Conservation (phyloP, 1,140 invertebrate genomes). For the Pseudachorutes palmiensis region DNA sequence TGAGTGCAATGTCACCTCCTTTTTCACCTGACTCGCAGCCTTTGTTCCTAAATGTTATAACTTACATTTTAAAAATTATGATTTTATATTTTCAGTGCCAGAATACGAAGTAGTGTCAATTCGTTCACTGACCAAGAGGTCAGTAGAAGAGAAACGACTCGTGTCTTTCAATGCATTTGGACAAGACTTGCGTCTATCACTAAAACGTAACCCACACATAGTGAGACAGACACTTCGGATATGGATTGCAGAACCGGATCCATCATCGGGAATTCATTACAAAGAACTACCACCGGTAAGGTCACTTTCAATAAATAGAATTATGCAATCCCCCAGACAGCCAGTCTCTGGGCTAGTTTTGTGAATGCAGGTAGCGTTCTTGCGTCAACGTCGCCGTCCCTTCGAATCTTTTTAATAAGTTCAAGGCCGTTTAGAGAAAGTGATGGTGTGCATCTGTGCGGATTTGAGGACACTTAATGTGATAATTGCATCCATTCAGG, state of each 20-base stretch:
- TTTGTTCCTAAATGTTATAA: no score
- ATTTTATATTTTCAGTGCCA: conserved; percentile 47
- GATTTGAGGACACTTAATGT: no score
- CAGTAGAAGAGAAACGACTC: conserved; percentile 51
- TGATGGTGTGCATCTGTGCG: no score
- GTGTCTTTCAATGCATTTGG: conserved; percentile 68
- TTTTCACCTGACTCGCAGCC: no score
- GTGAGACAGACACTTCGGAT: conserved; percentile 64
- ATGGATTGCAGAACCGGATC: conserved; percentile 61
- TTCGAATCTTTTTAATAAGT: no score
- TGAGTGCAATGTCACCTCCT: no score
- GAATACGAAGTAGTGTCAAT: conserved; percentile 56
- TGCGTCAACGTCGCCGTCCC: no score
- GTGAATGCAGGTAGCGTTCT: no score
- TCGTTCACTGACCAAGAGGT: conserved; percentile 44
- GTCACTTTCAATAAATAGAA: not conserved
- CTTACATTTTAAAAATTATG: not conserved
- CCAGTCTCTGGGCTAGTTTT: no score
- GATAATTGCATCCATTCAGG: no score
- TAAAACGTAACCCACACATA: conserved; percentile 62
- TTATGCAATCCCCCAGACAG: no score
- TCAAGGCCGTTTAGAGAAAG: no score
- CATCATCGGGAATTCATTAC: conserved; percentile 63
- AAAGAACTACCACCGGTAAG: conserved; percentile 59
- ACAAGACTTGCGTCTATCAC: conserved; percentile 55